These are phyloP conservation scores for Pharmacophagus antenor DNA, from an alignment of 2,888 invertebrate species.

Conservation along the genomic window DNA sequence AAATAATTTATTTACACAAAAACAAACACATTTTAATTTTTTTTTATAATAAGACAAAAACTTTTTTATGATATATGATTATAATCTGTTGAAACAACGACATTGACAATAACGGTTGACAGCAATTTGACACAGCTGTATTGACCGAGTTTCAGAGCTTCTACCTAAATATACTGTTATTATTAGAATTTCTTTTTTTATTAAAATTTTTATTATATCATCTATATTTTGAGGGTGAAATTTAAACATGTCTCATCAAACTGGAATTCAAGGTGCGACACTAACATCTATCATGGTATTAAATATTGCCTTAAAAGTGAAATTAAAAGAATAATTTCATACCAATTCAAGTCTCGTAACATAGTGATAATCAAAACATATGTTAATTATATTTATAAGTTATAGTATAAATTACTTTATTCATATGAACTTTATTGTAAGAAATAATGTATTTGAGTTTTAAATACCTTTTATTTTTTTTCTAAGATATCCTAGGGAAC, in stretches of 20 bases:
- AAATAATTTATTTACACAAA: too few species aligned
- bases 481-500: too few species aligned
- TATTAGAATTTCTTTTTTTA: slow-evolving; percentile 16
- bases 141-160: slow-evolving; percentile 9
- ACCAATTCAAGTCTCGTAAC: too few species aligned
- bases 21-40: too few species aligned
- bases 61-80: too few species aligned
- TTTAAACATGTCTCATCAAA: slow-evolving; percentile 91
- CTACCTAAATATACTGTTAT: slow-evolving; percentile 20
- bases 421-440: too few species aligned
- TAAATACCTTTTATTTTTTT: too few species aligned
- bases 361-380: background rate
- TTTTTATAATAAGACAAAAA: too few species aligned
- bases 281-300: slow-evolving; percentile 3
- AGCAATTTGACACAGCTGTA: slow-evolving; percentile 18
- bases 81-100: too few species aligned
- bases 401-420: too few species aligned
- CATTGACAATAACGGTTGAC: background rate
- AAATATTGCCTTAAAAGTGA: background rate
- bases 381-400: too few species aligned
- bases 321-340: background rate
- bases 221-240: background rate
- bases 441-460: too few species aligned
- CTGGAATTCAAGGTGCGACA: slow-evolving; percentile 90
- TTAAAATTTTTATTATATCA: background rate